Percentiles rank a stretch among this genome's conserved stretches.
phyloP scores from a whole-genome alignment of 2,888 invertebrate genomes.

The Ornithoptera priamus region DNA sequence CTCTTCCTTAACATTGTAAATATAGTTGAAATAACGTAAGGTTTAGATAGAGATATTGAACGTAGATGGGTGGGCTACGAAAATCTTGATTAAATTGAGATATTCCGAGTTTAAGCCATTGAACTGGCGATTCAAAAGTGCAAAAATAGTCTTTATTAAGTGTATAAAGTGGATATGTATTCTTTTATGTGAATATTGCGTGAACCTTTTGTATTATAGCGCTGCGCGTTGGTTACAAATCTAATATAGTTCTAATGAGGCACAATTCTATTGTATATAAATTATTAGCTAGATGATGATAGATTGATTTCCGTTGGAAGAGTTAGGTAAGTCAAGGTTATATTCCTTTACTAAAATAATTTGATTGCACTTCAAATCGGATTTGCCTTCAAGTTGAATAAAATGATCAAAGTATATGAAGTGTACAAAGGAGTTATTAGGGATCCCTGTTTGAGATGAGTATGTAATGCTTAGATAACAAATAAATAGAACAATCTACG shows the following conservation, averaged over 20 bases:
- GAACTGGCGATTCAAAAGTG: slow-evolving; percentile 76
- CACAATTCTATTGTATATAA: slow-evolving; percentile 78
- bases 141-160: slow-evolving; percentile 72
- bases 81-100: slow-evolving; percentile 77
- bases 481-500: slow-evolving; percentile 58
- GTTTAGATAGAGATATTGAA: slow-evolving; percentile 58
- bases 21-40: slow-evolving; percentile 62
- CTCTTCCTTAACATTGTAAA: slow-evolving; percentile 68
- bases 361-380: slow-evolving; percentile 42
- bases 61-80: slow-evolving; percentile 65
- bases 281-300: slow-evolving; percentile 64
- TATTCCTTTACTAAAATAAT: slow-evolving; percentile 34
- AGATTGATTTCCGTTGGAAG: slow-evolving; percentile 60
- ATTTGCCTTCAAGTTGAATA: slow-evolving; percentile 37
- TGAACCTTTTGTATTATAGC: slow-evolving; percentile 75
- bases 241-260: slow-evolving; percentile 67
- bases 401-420: slow-evolving; percentile 42
- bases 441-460: slow-evolving; percentile 45
- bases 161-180: slow-evolving; percentile 66
- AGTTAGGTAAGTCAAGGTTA: slow-evolving; percentile 44
- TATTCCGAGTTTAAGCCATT: slow-evolving; percentile 78
- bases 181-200: slow-evolving; percentile 75
- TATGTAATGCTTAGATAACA: slow-evolving; percentile 58
- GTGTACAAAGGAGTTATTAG: slow-evolving; percentile 53
- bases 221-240: slow-evolving; percentile 64